These are phyloP conservation scores for Datnioides undecimradiatus DNA, from an alignment of 2,113 vertebrate genomes.

Conservation along the genomic window DNA sequence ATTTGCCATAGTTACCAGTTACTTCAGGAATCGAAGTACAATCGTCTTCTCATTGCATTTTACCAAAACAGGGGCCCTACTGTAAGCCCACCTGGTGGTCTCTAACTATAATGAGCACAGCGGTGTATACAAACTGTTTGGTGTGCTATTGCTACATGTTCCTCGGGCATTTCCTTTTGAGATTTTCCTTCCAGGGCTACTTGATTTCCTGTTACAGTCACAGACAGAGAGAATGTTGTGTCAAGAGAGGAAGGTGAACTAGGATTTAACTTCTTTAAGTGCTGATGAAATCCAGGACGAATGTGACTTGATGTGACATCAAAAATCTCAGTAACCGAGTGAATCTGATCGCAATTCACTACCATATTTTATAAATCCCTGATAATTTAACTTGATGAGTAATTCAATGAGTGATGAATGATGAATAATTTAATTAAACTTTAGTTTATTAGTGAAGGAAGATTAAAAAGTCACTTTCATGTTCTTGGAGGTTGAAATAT, in stretches of 20 bases:
- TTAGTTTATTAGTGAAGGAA: too few species aligned
- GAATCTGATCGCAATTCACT: not conserved
- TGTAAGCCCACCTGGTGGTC: not conserved
- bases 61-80: not conserved
- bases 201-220: conserved; percentile 1
- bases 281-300: not conserved
- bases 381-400: too few species aligned
- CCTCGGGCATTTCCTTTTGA: not conserved
- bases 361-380: not conserved
- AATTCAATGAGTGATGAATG: too few species aligned
- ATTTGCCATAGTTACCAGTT: not conserved
- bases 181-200: not conserved
- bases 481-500: too few species aligned
- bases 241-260: not conserved
- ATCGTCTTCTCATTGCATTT: not conserved
- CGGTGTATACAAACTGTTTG: not conserved
- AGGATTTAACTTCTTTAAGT: too few species aligned
- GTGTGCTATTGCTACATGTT: not conserved
- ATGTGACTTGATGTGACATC: too few species aligned
- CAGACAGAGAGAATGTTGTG: not conserved
- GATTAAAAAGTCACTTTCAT: not conserved
- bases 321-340: not conserved
- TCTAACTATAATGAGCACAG: not conserved
- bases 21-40: not conserved
- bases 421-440: too few species aligned